Base-by-base conservation (phyloP, 2,113 vertebrate species). In the Elanus axillaris region DNA sequence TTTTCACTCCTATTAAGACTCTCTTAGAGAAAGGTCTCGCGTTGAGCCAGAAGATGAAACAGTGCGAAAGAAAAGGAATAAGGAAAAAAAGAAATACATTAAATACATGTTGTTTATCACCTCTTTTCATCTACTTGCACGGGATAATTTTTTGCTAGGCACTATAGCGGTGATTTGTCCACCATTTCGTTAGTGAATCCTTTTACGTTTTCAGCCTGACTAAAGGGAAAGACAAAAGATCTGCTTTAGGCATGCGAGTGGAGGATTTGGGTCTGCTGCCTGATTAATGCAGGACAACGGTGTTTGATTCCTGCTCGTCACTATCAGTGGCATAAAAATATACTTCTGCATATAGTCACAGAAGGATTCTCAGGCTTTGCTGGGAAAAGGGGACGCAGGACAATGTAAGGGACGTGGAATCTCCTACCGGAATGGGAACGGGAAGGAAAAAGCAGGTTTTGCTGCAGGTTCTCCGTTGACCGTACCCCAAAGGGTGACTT, bases 181-280 rank as follows among this genome's bases (percentile, higher is more conserved):
- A 32, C 6, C 23, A 3, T 32, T 64, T 42, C 32, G 4, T 47
- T 40, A 34, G 55, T 11, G 62, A 75, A 45, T 58, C 62, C 62
- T 21, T 27, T 36, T 20, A 19, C 5, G 4, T 32, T 48, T 66
- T 63, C 27, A 21, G 5, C 23, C 11, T 26, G 20, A 21, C n/a
- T 40, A 5, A 66, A 79, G 6, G 40, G 42, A 60, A 43, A 52
- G 36, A 16, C 17, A 12, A 55, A 75, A 27, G 17, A 32, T 76
- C 40, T 47, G 13, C 27, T 52, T 60, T 40, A 40, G 27, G 26
- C 2, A 0, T 36, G 10, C 2, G 7, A 13, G 9, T 6, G 55
- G 40, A 31, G 26, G 27, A 55, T 74, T 71, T 52, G 52, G 48
- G 40, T 27, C 60, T 68, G 64, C 48, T 16, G 42, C 26, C 50